Evolutionary conservation across 2,888 invertebrate species (phyloP).

Genomic region (Drosophila fungiperda): DNA sequence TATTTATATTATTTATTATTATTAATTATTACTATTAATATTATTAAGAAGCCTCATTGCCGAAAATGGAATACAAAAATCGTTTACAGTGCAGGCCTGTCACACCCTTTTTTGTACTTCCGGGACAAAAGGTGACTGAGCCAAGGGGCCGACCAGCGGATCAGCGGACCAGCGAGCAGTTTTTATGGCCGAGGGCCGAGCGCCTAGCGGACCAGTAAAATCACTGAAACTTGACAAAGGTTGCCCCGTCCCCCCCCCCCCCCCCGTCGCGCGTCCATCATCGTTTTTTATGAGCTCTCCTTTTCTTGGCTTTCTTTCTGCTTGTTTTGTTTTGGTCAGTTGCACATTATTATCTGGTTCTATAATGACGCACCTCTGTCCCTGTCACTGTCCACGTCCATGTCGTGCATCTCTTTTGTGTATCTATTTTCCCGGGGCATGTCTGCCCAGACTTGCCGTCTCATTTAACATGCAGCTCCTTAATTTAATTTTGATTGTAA

Average conservation of each 20-base stretch:
- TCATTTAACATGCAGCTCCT: conserved; percentile 66
- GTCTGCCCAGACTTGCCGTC: conserved; percentile 39
- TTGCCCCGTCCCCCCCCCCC: conserved; percentile 19
- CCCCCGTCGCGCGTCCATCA: conserved; percentile 26
- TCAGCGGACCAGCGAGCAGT: conserved; percentile 33
- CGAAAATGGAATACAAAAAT: not conserved
- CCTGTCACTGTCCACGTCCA: conserved; percentile 3
- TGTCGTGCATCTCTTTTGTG: conserved; percentile 5
- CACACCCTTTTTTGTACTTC: conserved; percentile 53
- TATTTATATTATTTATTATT: not conserved
- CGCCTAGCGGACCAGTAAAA: conserved; percentile 22
- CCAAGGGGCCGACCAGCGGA: conserved; percentile 10
- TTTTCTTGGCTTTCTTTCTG: conserved; percentile 4
- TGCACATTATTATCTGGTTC: conserved; percentile 54
- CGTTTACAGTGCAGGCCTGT: conserved; percentile 26
- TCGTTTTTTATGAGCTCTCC: conserved; percentile 34
- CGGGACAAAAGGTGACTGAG: conserved; percentile 8
- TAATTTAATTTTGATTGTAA: conserved; percentile 69
- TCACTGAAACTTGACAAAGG: conserved; percentile 54
- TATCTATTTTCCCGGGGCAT: conserved; percentile 8
- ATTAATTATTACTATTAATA: not conserved
- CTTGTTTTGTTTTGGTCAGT: conserved; percentile 52
- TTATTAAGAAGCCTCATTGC: not conserved
- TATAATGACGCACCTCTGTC: conserved; percentile 62
- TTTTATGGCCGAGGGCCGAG: conserved; percentile 10